Base-by-base conservation (phyloP, 2,113 vertebrate genomes). In the Pelecanus crispus region DNA sequence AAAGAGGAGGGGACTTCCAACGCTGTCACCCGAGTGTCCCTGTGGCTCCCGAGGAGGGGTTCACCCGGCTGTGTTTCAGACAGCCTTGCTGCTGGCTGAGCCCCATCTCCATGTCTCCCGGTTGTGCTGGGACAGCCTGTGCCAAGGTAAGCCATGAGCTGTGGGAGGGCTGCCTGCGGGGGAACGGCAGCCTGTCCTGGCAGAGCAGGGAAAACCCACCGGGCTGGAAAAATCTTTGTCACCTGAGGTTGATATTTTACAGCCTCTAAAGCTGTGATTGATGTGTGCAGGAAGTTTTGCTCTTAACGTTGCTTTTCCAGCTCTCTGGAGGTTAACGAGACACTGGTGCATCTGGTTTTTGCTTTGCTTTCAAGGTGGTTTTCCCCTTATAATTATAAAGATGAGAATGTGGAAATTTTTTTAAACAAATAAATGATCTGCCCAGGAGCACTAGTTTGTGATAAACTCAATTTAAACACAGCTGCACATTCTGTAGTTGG, bases 61-160 rank as follows among this genome's bases (percentile, higher is more conserved):
- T 85, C 56, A 22, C 16, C 29, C 2, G 0, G 11, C 29, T 70
- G 59, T 68, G 55, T n/a, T 73, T 44, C 81, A 42, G 52, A 38
- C 49, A 85, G 55, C 40, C n/a, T 32, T 81, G 55, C 79, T 85
- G 40, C 63, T 79, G 66, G 25, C 52, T 38, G 62, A 75, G 19
- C 45, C 59, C 53, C 84, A 6, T 59, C 66, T 73, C n/a, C 38
- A 2, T 0, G 0, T 67, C 16, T 56, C 31, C 24, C 0, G 1
- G 7, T 13, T 71, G 56, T 50, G 36, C 32, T 0, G 0, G 61
- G 21, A 67, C 74, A 61, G 38, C 31, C 47, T 1, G 2, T 61
- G 67, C 86, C 68, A 17, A n/a, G 71, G 66, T n/a, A 2, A 68
- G 42, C 25, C 49, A 12, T 3, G 7, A n/a, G 26, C 31, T 61